phyloP scores from a whole-genome alignment of 2,797 vertebrate genomes.

The Cryptoblepharus egeriae region DNA sequence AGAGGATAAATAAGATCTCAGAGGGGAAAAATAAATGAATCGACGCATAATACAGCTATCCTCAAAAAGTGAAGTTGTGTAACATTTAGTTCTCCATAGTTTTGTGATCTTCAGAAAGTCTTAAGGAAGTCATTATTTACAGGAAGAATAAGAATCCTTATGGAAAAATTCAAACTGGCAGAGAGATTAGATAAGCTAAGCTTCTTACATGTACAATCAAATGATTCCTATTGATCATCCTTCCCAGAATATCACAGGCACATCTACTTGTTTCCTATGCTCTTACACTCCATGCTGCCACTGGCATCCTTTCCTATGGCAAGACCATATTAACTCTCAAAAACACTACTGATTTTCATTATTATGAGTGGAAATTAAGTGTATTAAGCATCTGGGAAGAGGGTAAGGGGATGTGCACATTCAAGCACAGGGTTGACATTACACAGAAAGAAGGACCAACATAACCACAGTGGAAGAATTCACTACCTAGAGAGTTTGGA shows the following conservation, averaged over 20 bases:
- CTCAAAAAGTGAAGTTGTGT: neutral
- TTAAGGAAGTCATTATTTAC: conserved; percentile 2
- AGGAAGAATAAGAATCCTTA: conserved; percentile 4
- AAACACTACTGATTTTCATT: conserved; percentile 41
- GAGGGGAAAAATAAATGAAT: neutral
- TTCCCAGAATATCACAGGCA: conserved; percentile 26
- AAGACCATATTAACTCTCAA: conserved; percentile 36
- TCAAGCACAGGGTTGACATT: neutral
- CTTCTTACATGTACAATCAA: neutral
- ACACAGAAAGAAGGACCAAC: conserved; percentile 29
- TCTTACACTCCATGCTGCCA: conserved; percentile 45
- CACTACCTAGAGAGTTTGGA: neutral
- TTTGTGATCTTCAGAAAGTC: neutral
- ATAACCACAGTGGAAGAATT: neutral
- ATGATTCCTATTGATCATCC: neutral
- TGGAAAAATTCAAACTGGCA: conserved; percentile 13
- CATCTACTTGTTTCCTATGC: conserved; percentile 41
- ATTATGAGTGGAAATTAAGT: conserved; percentile 39
- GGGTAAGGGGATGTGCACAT: conserved; percentile 10
- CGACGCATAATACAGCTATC: neutral
- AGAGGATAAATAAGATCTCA: neutral
- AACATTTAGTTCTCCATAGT: neutral
- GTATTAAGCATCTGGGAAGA: conserved; percentile 46
- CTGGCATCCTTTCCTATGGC: conserved; percentile 51
- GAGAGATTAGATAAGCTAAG: conserved; percentile 7